A percentile compares a stretch with the other conserved stretches of the same genome.
phyloP scores from a whole-genome alignment of 2,113 vertebrate genomes.

The Myrmecobius fasciatus region DNA sequence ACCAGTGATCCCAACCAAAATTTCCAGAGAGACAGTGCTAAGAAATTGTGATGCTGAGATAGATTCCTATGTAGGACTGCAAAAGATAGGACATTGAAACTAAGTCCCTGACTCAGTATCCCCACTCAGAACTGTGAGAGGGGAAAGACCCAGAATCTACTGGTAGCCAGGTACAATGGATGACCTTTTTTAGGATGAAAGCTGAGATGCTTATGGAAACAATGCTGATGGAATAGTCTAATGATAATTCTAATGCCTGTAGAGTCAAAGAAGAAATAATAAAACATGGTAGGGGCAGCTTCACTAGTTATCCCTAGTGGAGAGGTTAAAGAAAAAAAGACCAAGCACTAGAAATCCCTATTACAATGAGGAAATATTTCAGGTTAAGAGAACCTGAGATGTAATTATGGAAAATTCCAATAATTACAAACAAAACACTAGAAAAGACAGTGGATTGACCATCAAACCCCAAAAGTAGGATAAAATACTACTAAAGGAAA shows the following conservation, averaged over 20 bases:
- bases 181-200: background rate
- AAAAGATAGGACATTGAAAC: background rate
- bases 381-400: background rate
- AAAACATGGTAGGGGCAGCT: background rate
- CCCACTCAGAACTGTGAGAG: background rate
- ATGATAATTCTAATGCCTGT: background rate
- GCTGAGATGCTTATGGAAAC: background rate
- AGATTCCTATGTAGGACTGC: background rate
- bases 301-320: background rate
- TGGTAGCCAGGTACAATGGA: background rate
- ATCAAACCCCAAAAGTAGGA: background rate
- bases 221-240: background rate
- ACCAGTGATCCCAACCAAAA: background rate
- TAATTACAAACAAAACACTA: background rate
- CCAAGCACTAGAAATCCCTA: background rate
- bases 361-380: background rate
- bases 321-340: background rate
- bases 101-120: background rate
- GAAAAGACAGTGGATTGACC: background rate
- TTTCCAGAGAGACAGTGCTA: background rate
- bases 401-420: background rate
- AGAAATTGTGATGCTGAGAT: background rate
- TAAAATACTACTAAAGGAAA: background rate
- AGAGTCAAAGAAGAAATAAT: background rate
- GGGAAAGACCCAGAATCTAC: background rate